Evolutionary conservation across 2,797 vertebrate species (phyloP), one percentile per base, ranked within the genome.

Genomic region (Eutrigla gurnardus): DNA sequence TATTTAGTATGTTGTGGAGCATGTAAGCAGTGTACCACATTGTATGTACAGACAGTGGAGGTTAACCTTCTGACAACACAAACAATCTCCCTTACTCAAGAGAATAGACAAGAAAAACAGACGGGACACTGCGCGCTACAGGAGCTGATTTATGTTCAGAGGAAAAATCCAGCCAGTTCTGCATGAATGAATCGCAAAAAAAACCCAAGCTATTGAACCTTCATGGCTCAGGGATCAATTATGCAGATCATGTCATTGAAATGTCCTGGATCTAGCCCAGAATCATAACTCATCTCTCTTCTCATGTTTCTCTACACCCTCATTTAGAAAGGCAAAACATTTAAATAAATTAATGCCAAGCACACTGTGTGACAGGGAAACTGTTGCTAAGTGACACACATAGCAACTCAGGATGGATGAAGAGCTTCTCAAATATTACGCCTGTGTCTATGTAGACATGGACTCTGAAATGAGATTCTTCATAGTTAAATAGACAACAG

Each of bases 301-400:
- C 42, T 9, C 3, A 25, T 10, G 43, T 58, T 36, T 66, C 35
- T 59, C 12, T 50, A 18, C 8, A 37, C 15, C 12, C n/a, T 68
- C n/a, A 50, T 35, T 58, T 36, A 17, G 55, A n/a, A 42, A 58
- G 62, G 46, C 36, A 14, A 63, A 39, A 25, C 59, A 35, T 7
- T 49, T 5, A 36, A 4, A 49, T 71, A 40, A 65, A 74, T 65
- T 47, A 54, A 67, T 18, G n/a, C 39, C 3, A 39, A 43, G 43
- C 63, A 63, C 11, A 25, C 53, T 58, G 73, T 36, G 60, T 63
- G 46, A 69, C 37, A 73, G 57, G 66, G 55, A 69, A 86, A 85
- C 84, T 67, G 89, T 90, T 90, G 83, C 86, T 83, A 72, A 69
- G 81, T 73, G 82, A 88, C 47, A 43, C 63, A 66, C n/a, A 43